Conservation (phyloP, 2,113 vertebrate species). For the human region DNA sequence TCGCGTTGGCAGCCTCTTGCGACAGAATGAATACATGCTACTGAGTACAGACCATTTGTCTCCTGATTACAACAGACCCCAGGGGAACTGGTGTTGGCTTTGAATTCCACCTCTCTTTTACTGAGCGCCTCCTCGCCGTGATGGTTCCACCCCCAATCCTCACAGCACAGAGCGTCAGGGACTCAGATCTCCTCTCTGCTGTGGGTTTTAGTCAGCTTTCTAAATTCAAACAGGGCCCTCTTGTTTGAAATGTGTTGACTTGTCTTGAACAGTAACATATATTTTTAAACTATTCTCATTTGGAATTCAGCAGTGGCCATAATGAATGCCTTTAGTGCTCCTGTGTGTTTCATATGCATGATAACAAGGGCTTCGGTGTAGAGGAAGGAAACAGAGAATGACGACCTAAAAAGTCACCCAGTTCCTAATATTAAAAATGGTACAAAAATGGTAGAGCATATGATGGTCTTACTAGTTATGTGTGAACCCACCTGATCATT, state of each 20-base stretch:
- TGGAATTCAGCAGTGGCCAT: slow-evolving; percentile 75
- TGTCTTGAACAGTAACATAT: slow-evolving; percentile 75
- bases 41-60: slow-evolving; percentile 75
- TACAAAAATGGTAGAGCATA: neutral
- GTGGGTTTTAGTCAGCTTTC: slow-evolving; percentile 77
- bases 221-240: slow-evolving; percentile 79
- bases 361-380: slow-evolving; percentile 17
- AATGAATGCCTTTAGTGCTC: slow-evolving; percentile 72
- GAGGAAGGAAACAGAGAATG: slow-evolving; percentile 65
- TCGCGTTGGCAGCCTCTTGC: slow-evolving; percentile 79
- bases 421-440: slow-evolving; percentile 1
- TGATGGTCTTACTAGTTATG: neutral
- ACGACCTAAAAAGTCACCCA: slow-evolving; percentile 57
- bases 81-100: slow-evolving; percentile 84
- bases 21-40: slow-evolving; percentile 83
- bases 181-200: slow-evolving; percentile 26
- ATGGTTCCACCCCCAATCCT: slow-evolving; percentile 61
- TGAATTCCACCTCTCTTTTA: slow-evolving; percentile 82
- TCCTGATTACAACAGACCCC: slow-evolving; percentile 76
- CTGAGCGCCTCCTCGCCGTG: slow-evolving; percentile 68
- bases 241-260: slow-evolving; percentile 79
- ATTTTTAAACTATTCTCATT: slow-evolving; percentile 73
- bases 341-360: slow-evolving; percentile 68
- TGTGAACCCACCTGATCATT: neutral
- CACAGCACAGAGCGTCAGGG: slow-evolving; percentile 51